A percentile compares a stretch with the other conserved stretches of the same genome.
These are phyloP conservation scores for Saccostrea glomerata DNA, from an alignment of 1,140 invertebrate species.

Conservation along the genomic window DNA sequence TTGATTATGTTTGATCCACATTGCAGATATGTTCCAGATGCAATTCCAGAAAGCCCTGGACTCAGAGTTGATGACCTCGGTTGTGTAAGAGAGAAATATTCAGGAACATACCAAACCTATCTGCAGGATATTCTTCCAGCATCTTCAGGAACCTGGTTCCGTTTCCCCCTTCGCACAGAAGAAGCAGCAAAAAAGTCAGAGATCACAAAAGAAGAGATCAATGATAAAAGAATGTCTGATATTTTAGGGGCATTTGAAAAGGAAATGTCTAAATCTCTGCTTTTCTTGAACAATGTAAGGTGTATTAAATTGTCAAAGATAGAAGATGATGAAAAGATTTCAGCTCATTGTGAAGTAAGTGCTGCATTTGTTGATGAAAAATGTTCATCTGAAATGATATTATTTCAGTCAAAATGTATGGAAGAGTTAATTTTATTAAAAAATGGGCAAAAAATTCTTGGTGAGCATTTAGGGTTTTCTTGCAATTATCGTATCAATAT, in stretches of 20 bases:
- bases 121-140: constrained; percentile 40
- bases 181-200: constrained; percentile 63
- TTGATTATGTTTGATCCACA: constrained; percentile 76
- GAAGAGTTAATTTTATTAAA: not conserved
- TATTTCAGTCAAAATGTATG: constrained; percentile 51
- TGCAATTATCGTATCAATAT: not conserved
- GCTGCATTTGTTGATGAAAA: not conserved
- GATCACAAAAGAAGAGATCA: constrained; percentile 51
- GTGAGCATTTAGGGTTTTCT: not conserved
- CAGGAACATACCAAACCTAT: constrained; percentile 64
- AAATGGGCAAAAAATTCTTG: not conserved
- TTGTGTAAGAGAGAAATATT: constrained; percentile 58
- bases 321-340: not conserved
- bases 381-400: not conserved
- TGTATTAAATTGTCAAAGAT: constrained; percentile 66
- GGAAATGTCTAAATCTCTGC: constrained; percentile 65
- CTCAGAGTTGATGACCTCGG: constrained; percentile 58
- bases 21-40: constrained; percentile 65
- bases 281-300: constrained; percentile 70
- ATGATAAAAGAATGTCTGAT: constrained; percentile 50
- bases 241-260: constrained; percentile 64
- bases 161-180: constrained; percentile 67
- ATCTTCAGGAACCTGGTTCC: constrained; percentile 64
- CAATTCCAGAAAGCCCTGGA: constrained; percentile 62
- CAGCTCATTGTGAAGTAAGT: constrained; percentile 36